Base-by-base conservation (phyloP, 1,140 invertebrate genomes). In the Eriocheir sinensis region DNA sequence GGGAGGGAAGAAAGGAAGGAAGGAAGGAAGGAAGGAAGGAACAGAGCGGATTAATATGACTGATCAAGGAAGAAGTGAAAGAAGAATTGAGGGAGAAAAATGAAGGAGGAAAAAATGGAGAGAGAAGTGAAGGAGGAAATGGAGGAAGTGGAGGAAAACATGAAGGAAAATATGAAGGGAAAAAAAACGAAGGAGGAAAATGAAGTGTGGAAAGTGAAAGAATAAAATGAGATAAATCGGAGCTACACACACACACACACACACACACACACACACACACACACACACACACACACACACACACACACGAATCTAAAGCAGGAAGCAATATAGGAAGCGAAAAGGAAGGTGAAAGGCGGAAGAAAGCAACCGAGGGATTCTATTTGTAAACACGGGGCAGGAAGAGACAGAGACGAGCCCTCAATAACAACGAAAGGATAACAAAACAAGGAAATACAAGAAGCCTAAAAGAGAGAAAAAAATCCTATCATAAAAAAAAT, bases 231-330 rank as follows among this genome's bases (percentile, higher is more conserved):
- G 60, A 72, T 12, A 72, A 72, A 72, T 15, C 12, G n/a, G 60
- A 72, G n/a, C n/a, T 72, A 72, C 60, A 15, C 12, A 72, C 60
- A 72, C 12, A n/a, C 12, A 15, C 60, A 72, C n/a, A 72, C 60
- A n/a, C n/a, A 72, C 60, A 72, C 12, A n/a, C 60, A 72, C 60
- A 72, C 60, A 72, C 60, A 72, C 60, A 72, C 60, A 72, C 60
- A 72, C 60, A 72, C 60, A 72, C 60, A 72, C 60, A 72, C 60
- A 72, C 60, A 72, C 60, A 72, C 60, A 72, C 60, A 72, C 60
- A 72, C 60, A 72, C 60, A 72, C 60, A 72, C 60, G n/a, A 15
- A 72, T n/a, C 12, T n/a, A 72, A n/a, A 30, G 81, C 9, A n/a
- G 81, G 81, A 34, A 30, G n/a, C 9, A n/a, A 30, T 9, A 30